phyloP scores from a whole-genome alignment of 2,888 invertebrate genomes.

The Balanococcus diminutus region DNA sequence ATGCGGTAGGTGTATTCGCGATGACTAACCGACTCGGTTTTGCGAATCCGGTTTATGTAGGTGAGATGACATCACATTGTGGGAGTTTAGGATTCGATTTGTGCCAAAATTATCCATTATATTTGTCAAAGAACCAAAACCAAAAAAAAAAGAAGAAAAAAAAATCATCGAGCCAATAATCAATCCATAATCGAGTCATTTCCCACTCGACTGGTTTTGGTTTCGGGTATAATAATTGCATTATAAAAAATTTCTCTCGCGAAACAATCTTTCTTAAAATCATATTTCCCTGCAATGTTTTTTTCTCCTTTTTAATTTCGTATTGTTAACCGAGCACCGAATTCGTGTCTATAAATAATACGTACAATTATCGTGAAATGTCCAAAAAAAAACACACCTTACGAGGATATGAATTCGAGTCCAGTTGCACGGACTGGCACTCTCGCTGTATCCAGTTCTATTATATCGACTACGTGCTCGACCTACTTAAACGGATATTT shows the following conservation, averaged over 20 bases:
- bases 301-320: not conserved
- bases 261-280: not conserved
- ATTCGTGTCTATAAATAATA: not conserved
- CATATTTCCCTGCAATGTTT: not conserved
- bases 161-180: not conserved
- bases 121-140: not conserved
- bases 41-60: not conserved
- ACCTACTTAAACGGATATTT: conserved; percentile 23
- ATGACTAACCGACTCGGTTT: not conserved
- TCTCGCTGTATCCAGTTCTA: not conserved
- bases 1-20: not conserved
- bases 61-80: not conserved
- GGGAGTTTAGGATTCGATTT: not conserved
- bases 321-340: not conserved
- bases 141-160: too few relatives aligned
- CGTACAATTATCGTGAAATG: not conserved
- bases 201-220: not conserved
- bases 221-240: not conserved
- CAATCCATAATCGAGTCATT: not conserved
- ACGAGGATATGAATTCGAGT: not conserved
- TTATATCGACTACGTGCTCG: conserved; percentile 18
- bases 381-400: not conserved
- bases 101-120: not conserved
- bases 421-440: not conserved
- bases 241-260: not conserved